Percentiles rank a stretch among this genome's conserved stretches.
phyloP scores from a whole-genome alignment of 2,797 vertebrate genomes.

The Podargus strigoides region DNA sequence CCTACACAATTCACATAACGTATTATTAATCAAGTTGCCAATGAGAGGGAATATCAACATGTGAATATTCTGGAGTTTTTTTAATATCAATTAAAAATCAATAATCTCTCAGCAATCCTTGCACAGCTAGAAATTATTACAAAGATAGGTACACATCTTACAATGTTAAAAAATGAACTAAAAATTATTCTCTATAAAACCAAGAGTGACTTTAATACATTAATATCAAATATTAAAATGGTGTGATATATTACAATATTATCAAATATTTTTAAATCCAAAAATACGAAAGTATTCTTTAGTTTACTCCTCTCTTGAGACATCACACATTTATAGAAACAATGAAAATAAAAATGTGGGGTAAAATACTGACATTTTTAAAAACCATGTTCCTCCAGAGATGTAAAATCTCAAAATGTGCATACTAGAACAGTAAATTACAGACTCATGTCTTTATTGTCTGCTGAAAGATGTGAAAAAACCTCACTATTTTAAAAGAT shows the following conservation, averaged over 20 bases:
- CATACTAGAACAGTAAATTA: background rate
- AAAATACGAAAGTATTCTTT: background rate
- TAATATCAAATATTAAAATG: background rate
- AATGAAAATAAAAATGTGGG: background rate
- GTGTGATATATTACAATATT: background rate
- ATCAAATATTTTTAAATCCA: background rate
- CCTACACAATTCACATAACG: background rate
- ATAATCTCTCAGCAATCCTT: background rate
- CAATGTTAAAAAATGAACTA: background rate
- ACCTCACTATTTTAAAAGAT: background rate
- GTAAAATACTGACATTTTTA: background rate
- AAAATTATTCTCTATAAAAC: background rate
- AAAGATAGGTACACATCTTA: background rate
- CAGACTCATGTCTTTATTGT: background rate
- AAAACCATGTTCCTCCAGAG: background rate
- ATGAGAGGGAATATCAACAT: background rate
- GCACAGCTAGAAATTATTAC: background rate
- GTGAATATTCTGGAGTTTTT: background rate
- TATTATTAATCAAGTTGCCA: background rate
- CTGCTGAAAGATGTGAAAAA: background rate
- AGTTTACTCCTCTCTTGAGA: background rate
- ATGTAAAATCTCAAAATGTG: background rate
- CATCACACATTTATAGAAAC: background rate
- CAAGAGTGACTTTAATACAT: background rate
- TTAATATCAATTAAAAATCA: background rate